Conservation (phyloP, 37 sponge, comb jelly and placozoan species). For the Cladorhizidae sp. region DNA sequence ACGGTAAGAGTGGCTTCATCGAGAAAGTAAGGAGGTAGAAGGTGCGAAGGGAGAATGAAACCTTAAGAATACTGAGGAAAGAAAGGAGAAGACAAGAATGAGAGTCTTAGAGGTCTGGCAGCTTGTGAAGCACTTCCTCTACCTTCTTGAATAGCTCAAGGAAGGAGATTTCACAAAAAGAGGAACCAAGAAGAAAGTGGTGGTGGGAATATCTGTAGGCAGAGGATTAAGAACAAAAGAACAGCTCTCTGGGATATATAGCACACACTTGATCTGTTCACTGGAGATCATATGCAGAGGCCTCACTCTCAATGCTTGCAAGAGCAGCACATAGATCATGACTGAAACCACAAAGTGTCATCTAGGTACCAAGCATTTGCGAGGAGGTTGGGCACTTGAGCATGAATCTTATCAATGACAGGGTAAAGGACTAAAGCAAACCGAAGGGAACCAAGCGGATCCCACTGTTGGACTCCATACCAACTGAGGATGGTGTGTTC, state of each 20-base stretch:
- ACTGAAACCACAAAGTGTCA: background rate
- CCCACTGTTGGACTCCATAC: constrained; percentile 2
- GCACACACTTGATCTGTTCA: background rate
- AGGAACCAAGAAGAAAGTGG: background rate
- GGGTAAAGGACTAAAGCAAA: background rate
- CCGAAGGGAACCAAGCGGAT: background rate
- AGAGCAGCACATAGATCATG: background rate
- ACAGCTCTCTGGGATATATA: background rate
- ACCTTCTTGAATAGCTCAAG: background rate
- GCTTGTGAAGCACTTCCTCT: no score
- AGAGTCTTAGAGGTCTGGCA: no score
- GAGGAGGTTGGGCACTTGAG: background rate
- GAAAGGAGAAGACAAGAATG: background rate
- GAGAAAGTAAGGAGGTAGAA: background rate
- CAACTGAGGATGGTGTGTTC: background rate
- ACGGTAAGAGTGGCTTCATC: background rate
- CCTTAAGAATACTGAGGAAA: background rate
- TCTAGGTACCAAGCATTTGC: background rate
- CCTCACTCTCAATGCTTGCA: background rate
- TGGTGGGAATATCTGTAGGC: no score
- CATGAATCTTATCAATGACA: background rate
- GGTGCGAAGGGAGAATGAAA: background rate
- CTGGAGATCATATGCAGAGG: no score
- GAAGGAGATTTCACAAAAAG: background rate
- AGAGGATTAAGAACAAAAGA: background rate